Percentiles rank a stretch among this genome's conserved stretches.
Conservation (phyloP, 2,797 vertebrate species). For the Myotis vivesi region DNA sequence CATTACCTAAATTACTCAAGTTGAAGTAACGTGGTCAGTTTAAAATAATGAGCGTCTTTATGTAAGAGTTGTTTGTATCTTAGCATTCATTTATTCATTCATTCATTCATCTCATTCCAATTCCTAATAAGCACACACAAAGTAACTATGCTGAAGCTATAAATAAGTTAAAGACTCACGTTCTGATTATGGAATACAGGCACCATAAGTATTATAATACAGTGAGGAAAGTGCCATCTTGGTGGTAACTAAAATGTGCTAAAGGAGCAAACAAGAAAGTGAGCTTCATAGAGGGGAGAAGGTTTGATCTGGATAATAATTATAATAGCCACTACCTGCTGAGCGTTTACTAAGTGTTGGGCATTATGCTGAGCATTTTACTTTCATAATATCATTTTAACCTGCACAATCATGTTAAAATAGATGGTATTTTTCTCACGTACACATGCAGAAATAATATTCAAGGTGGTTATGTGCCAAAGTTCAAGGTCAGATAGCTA, state of each 20-base stretch:
- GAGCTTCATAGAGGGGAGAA: neutral
- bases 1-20: neutral
- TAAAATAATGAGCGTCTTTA: slow-evolving; percentile 2
- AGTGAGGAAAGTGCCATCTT: neutral
- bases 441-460: neutral
- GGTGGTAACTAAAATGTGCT: neutral
- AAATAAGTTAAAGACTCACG: neutral
- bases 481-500: neutral
- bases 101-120: neutral
- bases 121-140: neutral
- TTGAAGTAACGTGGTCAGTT: neutral
- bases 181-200: neutral
- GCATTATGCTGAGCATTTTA: neutral
- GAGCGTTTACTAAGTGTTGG: neutral
- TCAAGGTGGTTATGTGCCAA: neutral
- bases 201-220: neutral
- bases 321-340: neutral
- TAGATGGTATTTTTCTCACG: neutral
- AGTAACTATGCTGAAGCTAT: neutral
- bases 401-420: neutral
- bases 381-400: slow-evolving; percentile 15
- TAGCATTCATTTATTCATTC: neutral
- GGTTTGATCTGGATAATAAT: slow-evolving; percentile 1
- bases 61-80: slow-evolving; percentile 10
- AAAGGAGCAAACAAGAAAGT: neutral